Conservation (phyloP, 2,113 vertebrate species). For the Chloebia gouldiae region DNA sequence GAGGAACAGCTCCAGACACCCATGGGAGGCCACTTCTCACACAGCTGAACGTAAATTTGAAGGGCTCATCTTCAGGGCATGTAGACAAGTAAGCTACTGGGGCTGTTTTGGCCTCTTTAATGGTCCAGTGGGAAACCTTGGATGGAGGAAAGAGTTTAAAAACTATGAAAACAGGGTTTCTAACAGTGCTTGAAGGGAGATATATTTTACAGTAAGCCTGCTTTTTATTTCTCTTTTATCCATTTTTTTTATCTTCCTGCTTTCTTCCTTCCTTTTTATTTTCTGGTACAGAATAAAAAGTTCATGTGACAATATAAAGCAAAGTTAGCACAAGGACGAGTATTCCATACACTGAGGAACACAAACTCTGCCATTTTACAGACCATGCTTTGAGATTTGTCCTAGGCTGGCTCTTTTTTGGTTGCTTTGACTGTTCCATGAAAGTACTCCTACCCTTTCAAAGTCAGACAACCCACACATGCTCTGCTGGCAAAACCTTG, state of each 20-base stretch:
- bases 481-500: neutral
- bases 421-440: neutral
- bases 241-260: neutral
- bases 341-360: neutral
- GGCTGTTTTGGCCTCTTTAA: constrained; percentile 33
- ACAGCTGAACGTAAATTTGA: neutral
- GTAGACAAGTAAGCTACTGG: neutral
- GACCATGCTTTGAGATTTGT: neutral
- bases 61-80: neutral
- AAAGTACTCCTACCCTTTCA: neutral
- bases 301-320: neutral
- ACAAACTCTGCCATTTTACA: neutral
- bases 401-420: neutral
- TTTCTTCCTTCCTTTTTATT: neutral
- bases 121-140: neutral
- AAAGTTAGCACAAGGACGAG: neutral
- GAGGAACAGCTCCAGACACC: neutral
- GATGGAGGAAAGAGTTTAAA: constrained; percentile 6
- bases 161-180: neutral
- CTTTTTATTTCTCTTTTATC: constrained; percentile 23
- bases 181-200: constrained; percentile 23
- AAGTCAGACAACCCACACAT: neutral
- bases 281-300: neutral
- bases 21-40: neutral
- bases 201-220: constrained; percentile 25